Evolutionary conservation across 2,797 vertebrate genomes (phyloP).

Genomic region (Iguana delicatissima): DNA sequence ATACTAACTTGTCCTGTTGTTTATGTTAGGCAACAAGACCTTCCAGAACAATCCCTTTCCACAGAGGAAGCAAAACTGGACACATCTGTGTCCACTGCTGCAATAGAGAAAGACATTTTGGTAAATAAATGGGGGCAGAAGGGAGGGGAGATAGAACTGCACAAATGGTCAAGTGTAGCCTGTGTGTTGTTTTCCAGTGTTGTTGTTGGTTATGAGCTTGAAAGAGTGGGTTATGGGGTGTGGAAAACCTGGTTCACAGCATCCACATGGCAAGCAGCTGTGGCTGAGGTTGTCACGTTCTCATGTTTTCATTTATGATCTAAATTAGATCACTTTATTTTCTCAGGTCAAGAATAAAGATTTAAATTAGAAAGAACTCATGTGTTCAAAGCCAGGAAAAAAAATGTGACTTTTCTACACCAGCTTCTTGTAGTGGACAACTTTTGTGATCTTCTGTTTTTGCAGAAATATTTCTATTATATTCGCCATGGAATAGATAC

Average conservation of each 20-base stretch:
- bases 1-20: neutral
- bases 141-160: neutral
- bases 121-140: slow-evolving; percentile 72
- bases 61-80: slow-evolving; percentile 62
- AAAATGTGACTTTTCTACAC: neutral
- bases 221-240: neutral
- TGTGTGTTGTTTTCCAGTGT: neutral
- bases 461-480: slow-evolving; percentile 85
- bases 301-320: neutral
- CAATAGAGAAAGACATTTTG: slow-evolving; percentile 78
- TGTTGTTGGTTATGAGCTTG: neutral
- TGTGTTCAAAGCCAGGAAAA: slow-evolving; percentile 3
- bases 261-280: no score
- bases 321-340: neutral
- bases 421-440: slow-evolving; percentile 7
- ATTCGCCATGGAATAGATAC: slow-evolving; percentile 86
- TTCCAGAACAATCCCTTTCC: slow-evolving; percentile 44
- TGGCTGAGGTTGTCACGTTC: neutral
- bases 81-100: slow-evolving; percentile 52
- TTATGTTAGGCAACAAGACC: slow-evolving; percentile 78
- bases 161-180: neutral
- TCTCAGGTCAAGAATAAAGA: neutral
- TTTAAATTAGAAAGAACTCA: neutral
- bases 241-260: neutral
- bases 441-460: slow-evolving; percentile 20